Evolutionary conservation across 2,888 invertebrate genomes (phyloP).

Genomic region (Cerastis leucographa): DNA sequence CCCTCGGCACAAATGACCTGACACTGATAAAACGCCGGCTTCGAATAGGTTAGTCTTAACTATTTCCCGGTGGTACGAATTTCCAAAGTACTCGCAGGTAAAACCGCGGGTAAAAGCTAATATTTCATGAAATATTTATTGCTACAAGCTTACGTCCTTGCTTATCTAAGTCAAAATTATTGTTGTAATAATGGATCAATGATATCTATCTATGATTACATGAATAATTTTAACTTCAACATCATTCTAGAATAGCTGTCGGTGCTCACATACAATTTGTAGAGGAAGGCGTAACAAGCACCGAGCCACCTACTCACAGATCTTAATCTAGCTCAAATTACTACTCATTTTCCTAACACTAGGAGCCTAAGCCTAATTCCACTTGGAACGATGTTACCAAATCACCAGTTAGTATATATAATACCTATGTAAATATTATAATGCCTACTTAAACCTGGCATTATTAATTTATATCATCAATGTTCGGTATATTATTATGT

Average conservation of each 20-base stretch:
- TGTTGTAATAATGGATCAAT: too few relatives aligned
- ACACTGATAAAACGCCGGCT: not conserved
- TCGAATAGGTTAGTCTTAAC: not conserved
- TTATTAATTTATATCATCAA: constrained; percentile 11
- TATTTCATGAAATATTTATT: not conserved
- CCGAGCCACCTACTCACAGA: constrained; percentile 27
- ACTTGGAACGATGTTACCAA: constrained; percentile 27
- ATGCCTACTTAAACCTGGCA: not conserved
- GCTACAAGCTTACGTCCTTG: too few relatives aligned
- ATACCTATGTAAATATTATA: not conserved
- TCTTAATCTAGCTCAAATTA: constrained; percentile 47
- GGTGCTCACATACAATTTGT: constrained; percentile 33
- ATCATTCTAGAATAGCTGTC: not conserved
- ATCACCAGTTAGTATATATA: constrained; percentile 27
- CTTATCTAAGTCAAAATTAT: not conserved
- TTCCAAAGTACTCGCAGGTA: not conserved
- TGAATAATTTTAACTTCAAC: not conserved
- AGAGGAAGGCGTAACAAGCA: constrained; percentile 34
- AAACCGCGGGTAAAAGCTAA: not conserved
- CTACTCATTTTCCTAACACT: constrained; percentile 38
- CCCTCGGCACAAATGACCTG: not conserved
- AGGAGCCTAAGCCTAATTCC: not conserved
- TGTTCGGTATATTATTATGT: not conserved
- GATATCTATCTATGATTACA: not conserved
- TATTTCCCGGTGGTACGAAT: too few relatives aligned